Evolutionary conservation across 30 jellyfish, hydroid and myxozoan genomes (phyloP), one percentile per base, ranked within the genome.

Genomic region (Turritopsis dohrnii): DNA sequence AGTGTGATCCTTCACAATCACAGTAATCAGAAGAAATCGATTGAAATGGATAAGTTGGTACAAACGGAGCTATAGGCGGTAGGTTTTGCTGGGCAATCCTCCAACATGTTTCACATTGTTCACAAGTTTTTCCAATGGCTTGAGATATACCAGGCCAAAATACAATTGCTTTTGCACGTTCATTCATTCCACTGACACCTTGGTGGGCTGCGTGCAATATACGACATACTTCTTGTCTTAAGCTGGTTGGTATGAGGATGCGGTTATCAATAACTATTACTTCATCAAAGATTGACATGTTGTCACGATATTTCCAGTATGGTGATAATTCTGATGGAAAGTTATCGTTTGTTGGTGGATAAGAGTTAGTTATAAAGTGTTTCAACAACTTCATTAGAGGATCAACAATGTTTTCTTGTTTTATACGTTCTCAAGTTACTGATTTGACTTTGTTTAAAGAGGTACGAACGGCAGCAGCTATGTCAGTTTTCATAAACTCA

Each of bases 81-180:
- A 72, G 18, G 81, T 24, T 21, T 16, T 20, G 30, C 16, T 72
- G 18, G 18, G 81, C 18, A 72, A 18, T 72, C 16, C 27, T 18
- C 22, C 29, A 18, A 72, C 81, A 54, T 18, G 72, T 54, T 18
- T 54, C n/a, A 21, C 72, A 54, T 18, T 16, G 18, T 18, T 54
- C n/a, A 16, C 29, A 16, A 17, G 22, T 72, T 18, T 16, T 24
- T 28, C 24, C 29, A 16, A 72, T 72, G 30, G 27, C 27, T 24
- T 72, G 22, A 23, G 30, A 18, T 20, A 72, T 72, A 18, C 81
- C 81, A 23, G 81, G 81, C 81, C 81, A 72, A 28, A 72, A 72
- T 16, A 72, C 81, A 16, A 28, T 16, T 24, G 18, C 27, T 28
- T 72, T 21, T 72, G 81, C 81, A 16, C 22, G 20, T 21, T 21